Evolutionary conservation across 2,888 invertebrate genomes (phyloP).

Genomic region (Ommatoiulus sabulosus): DNA sequence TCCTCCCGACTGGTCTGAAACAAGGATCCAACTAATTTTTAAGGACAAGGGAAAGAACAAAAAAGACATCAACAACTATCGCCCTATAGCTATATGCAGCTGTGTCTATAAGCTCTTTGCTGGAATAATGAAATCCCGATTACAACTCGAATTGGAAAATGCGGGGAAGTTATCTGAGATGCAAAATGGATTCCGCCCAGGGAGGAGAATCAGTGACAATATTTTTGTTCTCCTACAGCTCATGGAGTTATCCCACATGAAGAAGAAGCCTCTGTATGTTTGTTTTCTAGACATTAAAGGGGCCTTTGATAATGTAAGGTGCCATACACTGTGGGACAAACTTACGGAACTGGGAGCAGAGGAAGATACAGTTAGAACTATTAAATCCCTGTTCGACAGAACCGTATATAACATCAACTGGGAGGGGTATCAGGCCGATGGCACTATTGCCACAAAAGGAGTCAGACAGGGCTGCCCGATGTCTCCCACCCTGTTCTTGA

Average conservation of each 20-base stretch:
- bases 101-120: neutral
- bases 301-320: neutral
- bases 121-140: neutral
- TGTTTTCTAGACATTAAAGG: neutral
- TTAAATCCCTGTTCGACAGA: neutral
- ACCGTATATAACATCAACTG: neutral
- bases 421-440: neutral
- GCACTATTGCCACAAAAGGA: neutral
- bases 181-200: neutral
- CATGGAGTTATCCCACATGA: neutral
- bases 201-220: neutral
- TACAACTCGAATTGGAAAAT: neutral
- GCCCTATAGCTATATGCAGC: neutral
- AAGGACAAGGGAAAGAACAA: too few species aligned
- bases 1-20: too few species aligned
- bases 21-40: too few species aligned
- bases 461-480: neutral
- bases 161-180: neutral
- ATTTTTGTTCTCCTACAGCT: neutral
- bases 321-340: neutral
- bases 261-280: too few species aligned
- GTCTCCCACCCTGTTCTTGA: neutral
- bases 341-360: neutral
- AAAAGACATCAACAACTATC: neutral
- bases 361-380: neutral